These are phyloP conservation scores for Cyrtodaria siliqua DNA, from an alignment of 2,888 invertebrate genomes.

Conservation along the genomic window DNA sequence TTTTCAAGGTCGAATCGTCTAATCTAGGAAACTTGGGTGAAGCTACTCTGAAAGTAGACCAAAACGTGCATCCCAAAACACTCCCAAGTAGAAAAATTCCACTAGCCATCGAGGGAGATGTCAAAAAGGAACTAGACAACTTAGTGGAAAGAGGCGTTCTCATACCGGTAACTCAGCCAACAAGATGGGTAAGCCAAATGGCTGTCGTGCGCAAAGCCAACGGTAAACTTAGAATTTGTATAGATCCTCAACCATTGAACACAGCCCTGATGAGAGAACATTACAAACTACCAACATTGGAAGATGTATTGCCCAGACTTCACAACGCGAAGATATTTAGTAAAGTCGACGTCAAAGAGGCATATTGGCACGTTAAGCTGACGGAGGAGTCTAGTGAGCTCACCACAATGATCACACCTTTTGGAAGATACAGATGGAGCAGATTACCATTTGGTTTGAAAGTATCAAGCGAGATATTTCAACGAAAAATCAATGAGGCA, in stretches of 20 bases:
- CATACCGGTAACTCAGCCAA: slow-evolving; percentile 12
- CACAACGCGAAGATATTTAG: slow-evolving; percentile 58
- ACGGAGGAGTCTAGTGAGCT: slow-evolving; percentile 49
- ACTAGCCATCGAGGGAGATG: slow-evolving; percentile 14
- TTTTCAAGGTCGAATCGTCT: slow-evolving; percentile 1
- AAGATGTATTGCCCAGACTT: no score
- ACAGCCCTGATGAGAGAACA: slow-evolving; percentile 51
- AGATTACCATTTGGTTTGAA: slow-evolving; percentile 48
- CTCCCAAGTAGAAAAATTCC: slow-evolving; percentile 24
- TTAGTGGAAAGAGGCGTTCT: slow-evolving; percentile 14
- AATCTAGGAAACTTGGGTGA: slow-evolving; percentile 10
- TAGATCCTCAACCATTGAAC: slow-evolving; percentile 64
- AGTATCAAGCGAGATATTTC: slow-evolving; percentile 58
- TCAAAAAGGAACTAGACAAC: slow-evolving; percentile 14
- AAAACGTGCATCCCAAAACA: background rate
- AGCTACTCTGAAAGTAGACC: background rate
- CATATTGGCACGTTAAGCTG: slow-evolving; percentile 60
- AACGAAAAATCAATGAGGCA: slow-evolving; percentile 43
- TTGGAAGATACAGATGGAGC: slow-evolving; percentile 54
- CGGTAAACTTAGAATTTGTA: slow-evolving; percentile 38
- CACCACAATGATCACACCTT: slow-evolving; percentile 66
- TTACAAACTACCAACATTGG: slow-evolving; percentile 47
- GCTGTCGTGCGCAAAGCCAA: slow-evolving; percentile 25
- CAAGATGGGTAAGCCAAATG: slow-evolving; percentile 30
- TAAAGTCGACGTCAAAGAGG: slow-evolving; percentile 61